Conservation (phyloP, 2,113 vertebrate genomes). For the Lucifuga dentata region DNA sequence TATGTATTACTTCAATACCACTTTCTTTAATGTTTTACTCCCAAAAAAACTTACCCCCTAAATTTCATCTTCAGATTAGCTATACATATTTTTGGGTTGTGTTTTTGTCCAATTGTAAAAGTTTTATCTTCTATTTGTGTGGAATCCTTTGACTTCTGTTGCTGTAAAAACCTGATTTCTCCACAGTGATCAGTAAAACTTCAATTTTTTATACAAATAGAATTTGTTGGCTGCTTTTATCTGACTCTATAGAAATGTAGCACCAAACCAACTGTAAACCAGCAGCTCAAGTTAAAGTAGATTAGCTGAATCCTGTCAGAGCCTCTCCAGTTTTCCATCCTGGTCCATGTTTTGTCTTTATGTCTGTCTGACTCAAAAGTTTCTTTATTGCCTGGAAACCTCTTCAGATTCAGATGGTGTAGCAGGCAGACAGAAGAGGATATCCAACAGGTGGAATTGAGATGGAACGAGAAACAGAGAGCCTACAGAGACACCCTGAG, state of each 20-base stretch:
- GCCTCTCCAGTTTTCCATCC: background rate
- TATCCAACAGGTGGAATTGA: slow-evolving; percentile 63
- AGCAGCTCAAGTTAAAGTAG: slow-evolving; percentile 9
- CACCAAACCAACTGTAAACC: slow-evolving; percentile 8
- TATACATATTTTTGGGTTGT: background rate
- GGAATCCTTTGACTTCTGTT: slow-evolving; percentile 3
- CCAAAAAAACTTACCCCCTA: too few species aligned
- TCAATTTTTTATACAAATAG: slow-evolving; percentile 2
- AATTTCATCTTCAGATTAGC: too few species aligned
- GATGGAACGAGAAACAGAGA: slow-evolving; percentile 46
- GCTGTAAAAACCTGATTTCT: slow-evolving; percentile 20
- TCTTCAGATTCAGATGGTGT: slow-evolving; percentile 35
- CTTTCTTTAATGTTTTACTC: too few species aligned
- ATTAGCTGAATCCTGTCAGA: background rate
- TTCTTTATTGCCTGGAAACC: slow-evolving; percentile 21
- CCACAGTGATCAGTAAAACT: slow-evolving; percentile 2
- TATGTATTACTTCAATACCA: too few species aligned
- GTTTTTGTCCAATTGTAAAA: background rate
- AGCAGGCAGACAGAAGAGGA: slow-evolving; percentile 33
- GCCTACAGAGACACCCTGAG: slow-evolving; percentile 48
- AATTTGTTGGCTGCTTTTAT: slow-evolving; percentile 20
- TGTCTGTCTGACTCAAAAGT: slow-evolving; percentile 19
- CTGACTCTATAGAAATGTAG: background rate
- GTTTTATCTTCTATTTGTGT: slow-evolving; percentile 19
- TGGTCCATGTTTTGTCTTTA: slow-evolving; percentile 6